Base-by-base conservation (phyloP, 2,888 invertebrate species). In the Griposia aprilina region DNA sequence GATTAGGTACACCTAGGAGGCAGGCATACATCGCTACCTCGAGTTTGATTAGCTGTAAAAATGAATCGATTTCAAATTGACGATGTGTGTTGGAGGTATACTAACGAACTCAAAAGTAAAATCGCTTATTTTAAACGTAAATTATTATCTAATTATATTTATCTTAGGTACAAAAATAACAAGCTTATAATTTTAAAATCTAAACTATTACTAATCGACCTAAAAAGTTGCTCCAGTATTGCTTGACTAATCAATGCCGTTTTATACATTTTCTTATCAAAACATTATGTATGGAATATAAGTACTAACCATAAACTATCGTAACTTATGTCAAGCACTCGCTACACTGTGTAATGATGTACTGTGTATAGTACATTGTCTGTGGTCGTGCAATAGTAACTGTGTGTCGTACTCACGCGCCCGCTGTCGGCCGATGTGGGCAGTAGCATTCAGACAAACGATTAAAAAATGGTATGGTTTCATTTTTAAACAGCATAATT, bases 321-420 rank as follows among this genome's bases (percentile, higher is more conserved):
- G 26, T 30, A 71, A 50, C 13, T 6, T 23, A 5, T 26, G 17
- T 60, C 11, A 62, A 69, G 82, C 82, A 81, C 70, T 76, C 6
- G 20, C 62, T 45, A 63, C 30, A 59, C 20, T 7, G 0, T 26
- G 6, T 26, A 20, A 52, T 65, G 45, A 45, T 81, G 57, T 65
- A 71, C 55, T 17, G 0, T 5, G 0, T 2, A 10, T 76, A 13
- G 70, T 76, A 50, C 50, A 63, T 76, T 57, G 13, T 57, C 2
- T 48, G 20, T 63, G 76, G 63, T 11, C 30, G 76, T 85, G 85
- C 85, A 13, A 85, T 8, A 85, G 59, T 17, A 50, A 77, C 50
- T 68, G 85, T 84, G 65, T 88, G 89, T 91, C 91, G 91, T 91
- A 91, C 91, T 90, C 91, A 89, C 90, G 82, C 89, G 87, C 74